Conservation (phyloP, 2,113 vertebrate species). For the Sphyrna mokarran region DNA sequence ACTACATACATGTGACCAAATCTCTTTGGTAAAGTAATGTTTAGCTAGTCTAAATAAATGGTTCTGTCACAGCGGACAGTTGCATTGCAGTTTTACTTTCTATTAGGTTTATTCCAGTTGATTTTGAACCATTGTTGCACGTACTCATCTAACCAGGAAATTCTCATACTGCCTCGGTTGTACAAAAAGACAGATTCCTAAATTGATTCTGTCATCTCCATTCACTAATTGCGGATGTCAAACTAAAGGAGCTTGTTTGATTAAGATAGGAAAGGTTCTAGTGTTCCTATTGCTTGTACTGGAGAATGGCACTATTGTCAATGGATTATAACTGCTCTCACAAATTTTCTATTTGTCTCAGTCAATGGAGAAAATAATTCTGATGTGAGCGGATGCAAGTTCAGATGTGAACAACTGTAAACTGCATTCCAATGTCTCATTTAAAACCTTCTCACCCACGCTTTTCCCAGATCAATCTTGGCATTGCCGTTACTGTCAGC, state of each 20-base stretch:
- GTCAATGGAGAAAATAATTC: background rate
- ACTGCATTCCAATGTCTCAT: background rate
- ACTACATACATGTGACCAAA: background rate
- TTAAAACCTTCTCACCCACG: background rate
- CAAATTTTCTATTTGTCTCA: constrained; percentile 7
- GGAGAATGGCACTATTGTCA: constrained; percentile 25
- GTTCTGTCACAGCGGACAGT: background rate
- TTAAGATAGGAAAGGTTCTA: background rate
- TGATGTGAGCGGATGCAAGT: background rate
- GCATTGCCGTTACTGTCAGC: background rate
- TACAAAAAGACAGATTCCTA: background rate
- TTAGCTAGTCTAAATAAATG: background rate
- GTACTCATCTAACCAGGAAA: background rate
- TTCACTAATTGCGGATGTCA: constrained; percentile 3
- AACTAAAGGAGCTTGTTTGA: background rate
- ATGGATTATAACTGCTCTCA: background rate
- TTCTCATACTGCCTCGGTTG: background rate
- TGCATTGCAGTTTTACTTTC: background rate
- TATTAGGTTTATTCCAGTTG: background rate
- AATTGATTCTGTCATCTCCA: constrained; percentile 20
- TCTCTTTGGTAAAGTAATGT: background rate
- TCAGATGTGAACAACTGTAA: background rate
- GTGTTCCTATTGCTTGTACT: background rate
- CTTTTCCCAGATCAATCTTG: background rate
- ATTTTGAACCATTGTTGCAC: background rate